A percentile compares a stretch with the other conserved stretches of the same genome.
Conservation (phyloP, 64 coral and sea anemone species). For the Catalaphyllia jardinei region DNA sequence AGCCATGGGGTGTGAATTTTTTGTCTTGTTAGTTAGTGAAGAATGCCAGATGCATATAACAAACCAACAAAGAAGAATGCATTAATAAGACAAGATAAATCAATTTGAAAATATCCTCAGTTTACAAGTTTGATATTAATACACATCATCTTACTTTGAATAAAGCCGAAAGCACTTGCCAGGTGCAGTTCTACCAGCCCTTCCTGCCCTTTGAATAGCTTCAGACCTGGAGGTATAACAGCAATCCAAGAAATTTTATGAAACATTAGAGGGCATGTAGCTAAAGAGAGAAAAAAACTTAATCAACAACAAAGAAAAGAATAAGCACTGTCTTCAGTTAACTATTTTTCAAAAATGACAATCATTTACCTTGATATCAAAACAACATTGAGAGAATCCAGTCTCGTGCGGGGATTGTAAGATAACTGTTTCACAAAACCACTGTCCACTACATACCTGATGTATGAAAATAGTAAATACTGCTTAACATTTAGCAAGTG, state of each 20-base stretch:
- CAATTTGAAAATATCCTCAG: too few species aligned
- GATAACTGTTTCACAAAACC: constrained; percentile 94
- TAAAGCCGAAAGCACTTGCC: constrained; percentile 93
- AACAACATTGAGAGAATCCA: constrained; percentile 91
- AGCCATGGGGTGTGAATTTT: not conserved
- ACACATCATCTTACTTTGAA: constrained; percentile 49
- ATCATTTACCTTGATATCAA: constrained; percentile 75
- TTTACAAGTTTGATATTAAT: too few species aligned
- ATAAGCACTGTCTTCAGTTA: too few species aligned
- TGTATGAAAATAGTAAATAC: not conserved
- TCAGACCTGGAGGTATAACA: constrained; percentile 66
- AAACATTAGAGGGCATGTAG: too few species aligned
- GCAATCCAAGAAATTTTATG: too few species aligned
- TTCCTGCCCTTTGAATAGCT: constrained; percentile 82
- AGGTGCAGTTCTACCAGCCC: constrained; percentile 82
- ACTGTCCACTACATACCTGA: constrained; percentile 94
- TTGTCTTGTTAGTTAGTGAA: not conserved
- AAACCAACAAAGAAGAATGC: not conserved
- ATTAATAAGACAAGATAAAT: not conserved
- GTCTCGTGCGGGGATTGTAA: constrained; percentile 80
- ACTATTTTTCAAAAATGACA: not conserved
- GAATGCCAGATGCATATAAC: too few species aligned
- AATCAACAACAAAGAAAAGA: too few species aligned
- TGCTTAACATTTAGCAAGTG: too few species aligned
- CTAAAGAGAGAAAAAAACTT: too few species aligned